phyloP scores from a whole-genome alignment of 2,888 invertebrate species.

The Sicus ferrugineus region DNA sequence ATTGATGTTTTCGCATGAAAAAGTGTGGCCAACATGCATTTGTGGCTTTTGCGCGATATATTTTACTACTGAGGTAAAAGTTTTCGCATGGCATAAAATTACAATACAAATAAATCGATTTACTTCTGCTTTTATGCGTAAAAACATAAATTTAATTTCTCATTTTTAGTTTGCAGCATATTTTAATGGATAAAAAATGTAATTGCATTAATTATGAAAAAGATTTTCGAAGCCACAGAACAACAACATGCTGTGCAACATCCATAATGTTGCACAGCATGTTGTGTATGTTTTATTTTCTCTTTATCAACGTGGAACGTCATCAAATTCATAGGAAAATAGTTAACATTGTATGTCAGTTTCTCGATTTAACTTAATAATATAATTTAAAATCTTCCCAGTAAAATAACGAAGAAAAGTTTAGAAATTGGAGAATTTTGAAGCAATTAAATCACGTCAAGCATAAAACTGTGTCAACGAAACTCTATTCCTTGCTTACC shows the following conservation, averaged over 20 bases:
- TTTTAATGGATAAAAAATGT: background rate
- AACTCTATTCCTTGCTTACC: background rate
- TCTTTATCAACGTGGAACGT: too few relatives aligned
- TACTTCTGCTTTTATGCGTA: background rate
- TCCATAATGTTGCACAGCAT: too few relatives aligned
- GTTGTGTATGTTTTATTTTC: too few relatives aligned
- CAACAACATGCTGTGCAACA: too few relatives aligned
- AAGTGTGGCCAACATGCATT: constrained; percentile 23
- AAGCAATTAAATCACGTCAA: background rate
- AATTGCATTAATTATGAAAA: constrained; percentile 7
- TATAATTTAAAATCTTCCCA: too few relatives aligned
- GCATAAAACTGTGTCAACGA: too few relatives aligned
- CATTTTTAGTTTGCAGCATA: background rate
- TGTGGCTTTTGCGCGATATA: background rate
- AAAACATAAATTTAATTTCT: background rate
- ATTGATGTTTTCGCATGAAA: constrained; percentile 25
- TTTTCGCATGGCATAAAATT: background rate
- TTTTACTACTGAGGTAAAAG: background rate
- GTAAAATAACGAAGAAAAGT: too few relatives aligned
- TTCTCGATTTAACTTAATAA: too few relatives aligned
- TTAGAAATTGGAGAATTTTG: too few relatives aligned
- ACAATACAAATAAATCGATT: constrained; percentile 1
- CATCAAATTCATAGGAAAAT: too few relatives aligned
- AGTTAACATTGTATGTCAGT: too few relatives aligned
- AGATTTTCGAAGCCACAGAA: constrained; percentile 2